A percentile compares a stretch with the other conserved stretches of the same genome.
Conservation (phyloP, 30 jellyfish, hydroid and myxozoan genomes). For the Turritopsis rubra region DNA sequence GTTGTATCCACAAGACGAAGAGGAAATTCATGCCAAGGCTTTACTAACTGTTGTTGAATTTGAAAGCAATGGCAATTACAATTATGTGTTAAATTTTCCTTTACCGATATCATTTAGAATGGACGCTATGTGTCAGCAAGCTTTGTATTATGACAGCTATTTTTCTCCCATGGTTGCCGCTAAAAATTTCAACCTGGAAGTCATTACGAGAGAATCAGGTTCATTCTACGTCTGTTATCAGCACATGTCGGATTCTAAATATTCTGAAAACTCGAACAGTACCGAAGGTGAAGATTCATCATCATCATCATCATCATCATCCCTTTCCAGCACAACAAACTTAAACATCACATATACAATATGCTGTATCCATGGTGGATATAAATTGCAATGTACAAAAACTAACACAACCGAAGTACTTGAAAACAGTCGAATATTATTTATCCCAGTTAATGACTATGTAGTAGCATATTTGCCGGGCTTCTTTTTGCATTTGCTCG, state of each 20-base stretch:
- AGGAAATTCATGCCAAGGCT: constrained; percentile 44
- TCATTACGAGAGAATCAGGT: constrained; percentile 41
- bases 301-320: constrained; percentile 21
- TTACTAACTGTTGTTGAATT: constrained; percentile 60
- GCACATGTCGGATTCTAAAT: constrained; percentile 33
- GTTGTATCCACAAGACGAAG: constrained; percentile 70
- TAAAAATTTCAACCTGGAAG: constrained; percentile 43
- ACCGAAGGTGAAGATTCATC: constrained; percentile 28
- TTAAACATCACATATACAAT: constrained; percentile 41
- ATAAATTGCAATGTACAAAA: constrained; percentile 32
- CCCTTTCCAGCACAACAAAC: constrained; percentile 31
- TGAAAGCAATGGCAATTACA: constrained; percentile 38
- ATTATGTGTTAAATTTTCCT: constrained; percentile 47
- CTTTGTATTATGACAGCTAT: constrained; percentile 33
- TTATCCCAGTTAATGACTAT: constrained; percentile 66
- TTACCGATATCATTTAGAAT: constrained; percentile 50
- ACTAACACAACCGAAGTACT: background rate
- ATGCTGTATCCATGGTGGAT: constrained; percentile 76
- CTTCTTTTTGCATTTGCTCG: constrained; percentile 64
- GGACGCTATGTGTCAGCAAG: constrained; percentile 45
- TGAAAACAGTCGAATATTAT: constrained; percentile 22
- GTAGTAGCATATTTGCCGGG: constrained; percentile 54
- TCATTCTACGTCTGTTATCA: constrained; percentile 68
- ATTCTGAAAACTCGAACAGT: constrained; percentile 1
- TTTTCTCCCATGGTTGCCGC: constrained; percentile 31